phyloP scores from a whole-genome alignment of 2,113 vertebrate genomes.

The Maccullochella peelii region DNA sequence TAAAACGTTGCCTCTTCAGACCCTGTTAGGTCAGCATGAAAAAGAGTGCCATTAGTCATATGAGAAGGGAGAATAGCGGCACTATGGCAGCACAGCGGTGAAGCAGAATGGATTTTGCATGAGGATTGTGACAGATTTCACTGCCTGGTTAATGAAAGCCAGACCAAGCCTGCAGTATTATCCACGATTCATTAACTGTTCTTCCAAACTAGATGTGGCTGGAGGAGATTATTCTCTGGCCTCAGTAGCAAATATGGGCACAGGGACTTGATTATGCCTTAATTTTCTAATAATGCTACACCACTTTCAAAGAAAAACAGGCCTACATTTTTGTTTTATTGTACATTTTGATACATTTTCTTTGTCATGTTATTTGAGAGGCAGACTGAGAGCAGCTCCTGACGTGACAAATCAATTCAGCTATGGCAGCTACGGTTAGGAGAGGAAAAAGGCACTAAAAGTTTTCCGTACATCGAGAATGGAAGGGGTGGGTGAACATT shows the following conservation, averaged over 20 bases:
- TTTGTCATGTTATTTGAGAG: neutral
- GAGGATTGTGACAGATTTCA: slow-evolving; percentile 59
- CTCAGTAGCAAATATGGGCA: slow-evolving; percentile 21
- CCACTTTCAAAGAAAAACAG: neutral
- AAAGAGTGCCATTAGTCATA: slow-evolving; percentile 41
- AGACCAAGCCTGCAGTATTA: slow-evolving; percentile 50
- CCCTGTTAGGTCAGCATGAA: slow-evolving; percentile 30
- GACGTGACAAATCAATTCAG: slow-evolving; percentile 45
- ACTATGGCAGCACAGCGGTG: slow-evolving; percentile 11
- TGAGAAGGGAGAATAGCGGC: slow-evolving; percentile 44
- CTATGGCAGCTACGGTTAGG: neutral
- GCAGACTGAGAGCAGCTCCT: neutral
- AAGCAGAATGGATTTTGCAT: slow-evolving; percentile 58
- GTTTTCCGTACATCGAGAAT: slow-evolving; percentile 35
- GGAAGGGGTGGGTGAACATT: slow-evolving; percentile 45
- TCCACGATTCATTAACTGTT: slow-evolving; percentile 68
- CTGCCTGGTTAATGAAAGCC: slow-evolving; percentile 66
- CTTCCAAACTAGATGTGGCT: slow-evolving; percentile 39
- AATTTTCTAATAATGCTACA: neutral
- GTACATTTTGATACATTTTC: neutral
- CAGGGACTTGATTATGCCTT: neutral
- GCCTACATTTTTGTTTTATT: neutral
- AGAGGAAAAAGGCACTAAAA: slow-evolving; percentile 32
- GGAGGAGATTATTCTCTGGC: slow-evolving; percentile 40
- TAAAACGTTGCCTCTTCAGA: slow-evolving; percentile 37